Conservation (phyloP, 2,113 vertebrate species). For the Phaetusa simplex region DNA sequence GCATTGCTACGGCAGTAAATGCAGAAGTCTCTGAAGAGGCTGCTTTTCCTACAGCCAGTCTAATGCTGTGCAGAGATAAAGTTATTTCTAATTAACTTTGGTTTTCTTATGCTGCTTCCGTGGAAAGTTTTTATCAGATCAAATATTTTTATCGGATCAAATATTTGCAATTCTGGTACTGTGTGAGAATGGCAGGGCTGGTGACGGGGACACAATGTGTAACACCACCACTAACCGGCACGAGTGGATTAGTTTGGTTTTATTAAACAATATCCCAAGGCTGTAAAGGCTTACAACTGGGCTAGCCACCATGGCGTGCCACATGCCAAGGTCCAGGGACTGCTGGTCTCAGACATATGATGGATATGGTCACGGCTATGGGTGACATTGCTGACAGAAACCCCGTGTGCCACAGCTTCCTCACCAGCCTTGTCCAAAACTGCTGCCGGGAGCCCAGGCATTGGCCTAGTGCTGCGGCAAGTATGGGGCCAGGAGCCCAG, state of each 20-base stretch:
- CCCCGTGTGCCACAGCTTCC: not conserved
- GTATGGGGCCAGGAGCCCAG: not conserved
- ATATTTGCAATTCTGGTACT: not conserved
- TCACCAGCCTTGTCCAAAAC: not conserved
- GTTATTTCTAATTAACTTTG: not conserved
- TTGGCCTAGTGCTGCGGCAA: fast-evolving
- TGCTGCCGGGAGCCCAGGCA: not conserved
- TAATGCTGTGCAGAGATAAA: not conserved
- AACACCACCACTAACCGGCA: not conserved
- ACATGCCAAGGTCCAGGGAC: not conserved
- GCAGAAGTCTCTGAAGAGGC: not conserved
- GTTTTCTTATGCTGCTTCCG: not conserved
- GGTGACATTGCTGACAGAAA: not conserved
- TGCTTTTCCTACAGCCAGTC: not conserved
- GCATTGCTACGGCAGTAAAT: not conserved
- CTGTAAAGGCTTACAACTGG: not conserved
- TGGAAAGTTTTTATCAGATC: not conserved
- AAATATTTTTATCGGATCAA: not conserved
- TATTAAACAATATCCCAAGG: not conserved
- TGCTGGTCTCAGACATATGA: not conserved
- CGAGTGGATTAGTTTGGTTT: too few species aligned
- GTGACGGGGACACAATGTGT: not conserved
- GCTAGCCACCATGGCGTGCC: not conserved
- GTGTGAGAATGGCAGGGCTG: not conserved
- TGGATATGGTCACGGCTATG: not conserved